phyloP scores from a whole-genome alignment of 2,888 invertebrate species.

The Ophioninae sp. region DNA sequence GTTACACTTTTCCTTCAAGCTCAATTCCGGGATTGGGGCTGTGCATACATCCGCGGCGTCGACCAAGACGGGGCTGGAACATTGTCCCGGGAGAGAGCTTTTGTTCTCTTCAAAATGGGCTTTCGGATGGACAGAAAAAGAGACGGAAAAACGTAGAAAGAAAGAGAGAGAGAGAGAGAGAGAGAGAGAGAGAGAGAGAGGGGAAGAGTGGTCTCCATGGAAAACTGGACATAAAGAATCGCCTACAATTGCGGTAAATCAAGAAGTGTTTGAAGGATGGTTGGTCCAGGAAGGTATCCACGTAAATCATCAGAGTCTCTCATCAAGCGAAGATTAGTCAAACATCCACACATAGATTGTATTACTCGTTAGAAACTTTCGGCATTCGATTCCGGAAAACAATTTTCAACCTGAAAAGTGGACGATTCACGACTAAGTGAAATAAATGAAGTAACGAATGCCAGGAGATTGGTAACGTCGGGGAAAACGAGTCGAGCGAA shows the following conservation, averaged over 20 bases:
- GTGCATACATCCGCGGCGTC: neutral
- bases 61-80: slow-evolving; percentile 1
- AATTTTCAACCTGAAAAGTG: slow-evolving; percentile 35
- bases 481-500: slow-evolving; percentile 27
- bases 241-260: slow-evolving; percentile 29
- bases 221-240: neutral
- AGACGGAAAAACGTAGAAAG: neutral
- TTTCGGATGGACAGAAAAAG: slow-evolving; percentile 7
- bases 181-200: neutral
- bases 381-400: slow-evolving; percentile 51
- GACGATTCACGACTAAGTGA: slow-evolving; percentile 37
- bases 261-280: slow-evolving; percentile 41
- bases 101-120: slow-evolving; percentile 46
- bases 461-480: slow-evolving; percentile 17
- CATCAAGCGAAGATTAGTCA: slow-evolving; percentile 29
- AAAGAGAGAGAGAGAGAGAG: slow-evolving; percentile 2
- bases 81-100: slow-evolving; percentile 33
- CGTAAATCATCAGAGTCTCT: neutral
- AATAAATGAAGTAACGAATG: slow-evolving; percentile 59
- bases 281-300: slow-evolving; percentile 1
- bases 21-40: neutral
- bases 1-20: slow-evolving; percentile 4
- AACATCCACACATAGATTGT: slow-evolving; percentile 8
- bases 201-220: neutral
- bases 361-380: slow-evolving; percentile 11